phyloP scores from a whole-genome alignment of 2,888 invertebrate species.

The Rhorus exstirpatorius region DNA sequence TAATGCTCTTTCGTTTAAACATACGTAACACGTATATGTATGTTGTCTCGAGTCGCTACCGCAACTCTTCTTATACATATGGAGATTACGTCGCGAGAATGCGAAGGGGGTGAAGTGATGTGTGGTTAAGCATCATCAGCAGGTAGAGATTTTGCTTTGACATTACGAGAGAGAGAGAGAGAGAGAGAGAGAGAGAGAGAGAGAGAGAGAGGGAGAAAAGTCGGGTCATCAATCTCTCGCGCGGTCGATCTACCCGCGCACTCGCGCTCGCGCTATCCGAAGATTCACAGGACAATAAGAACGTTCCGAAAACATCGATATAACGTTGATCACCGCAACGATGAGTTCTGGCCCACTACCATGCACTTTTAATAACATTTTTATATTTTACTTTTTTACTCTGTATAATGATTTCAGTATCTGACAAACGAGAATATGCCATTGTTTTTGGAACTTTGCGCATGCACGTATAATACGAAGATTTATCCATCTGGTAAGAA shows the following conservation, averaged over 20 bases:
- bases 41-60: no score
- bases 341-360: not conserved
- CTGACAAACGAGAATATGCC: no score
- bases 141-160: slow-evolving; percentile 38
- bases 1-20: no score
- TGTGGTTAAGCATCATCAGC: slow-evolving; percentile 6
- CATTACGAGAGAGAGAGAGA: not conserved
- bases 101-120: not conserved
- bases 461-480: no score
- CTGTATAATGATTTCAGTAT: not conserved
- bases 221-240: slow-evolving; percentile 11
- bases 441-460: not conserved
- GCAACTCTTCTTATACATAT: no score
- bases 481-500: not conserved
- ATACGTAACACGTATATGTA: no score
- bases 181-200: no score
- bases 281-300: no score
- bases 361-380: not conserved
- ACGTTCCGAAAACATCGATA: no score
- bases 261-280: not conserved
- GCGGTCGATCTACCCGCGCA: slow-evolving; percentile 38
- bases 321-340: not conserved
- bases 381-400: not conserved
- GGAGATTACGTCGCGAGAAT: not conserved
- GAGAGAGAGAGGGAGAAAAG: no score